Percentiles rank a stretch among this genome's conserved stretches.
Conservation (phyloP, 1,140 invertebrate genomes). For the Drosophila simulans region DNA sequence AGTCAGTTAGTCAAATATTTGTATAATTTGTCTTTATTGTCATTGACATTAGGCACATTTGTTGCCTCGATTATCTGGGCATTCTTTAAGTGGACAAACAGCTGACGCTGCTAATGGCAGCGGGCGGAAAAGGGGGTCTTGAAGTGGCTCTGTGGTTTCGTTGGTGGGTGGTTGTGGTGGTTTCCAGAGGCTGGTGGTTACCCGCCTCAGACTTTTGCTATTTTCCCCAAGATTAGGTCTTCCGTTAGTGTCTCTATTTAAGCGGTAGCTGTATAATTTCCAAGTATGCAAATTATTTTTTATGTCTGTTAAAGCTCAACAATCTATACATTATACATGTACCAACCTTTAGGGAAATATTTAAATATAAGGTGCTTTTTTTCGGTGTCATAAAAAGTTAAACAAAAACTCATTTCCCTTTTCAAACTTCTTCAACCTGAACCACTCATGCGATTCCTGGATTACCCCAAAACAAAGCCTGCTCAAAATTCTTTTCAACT, state of each 20-base stretch:
- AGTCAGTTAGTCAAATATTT: slow-evolving; percentile 65
- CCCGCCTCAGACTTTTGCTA: slow-evolving; percentile 27
- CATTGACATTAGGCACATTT: slow-evolving; percentile 76
- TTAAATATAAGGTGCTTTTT: not conserved
- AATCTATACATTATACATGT: too few relatives aligned
- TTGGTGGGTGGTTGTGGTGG: not conserved
- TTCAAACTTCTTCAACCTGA: slow-evolving; percentile 28
- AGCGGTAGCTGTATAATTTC: slow-evolving; percentile 29
- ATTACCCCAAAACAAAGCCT: slow-evolving; percentile 25
- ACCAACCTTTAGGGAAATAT: too few relatives aligned
- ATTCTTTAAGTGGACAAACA: slow-evolving; percentile 77
- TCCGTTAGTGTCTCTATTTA: slow-evolving; percentile 13
- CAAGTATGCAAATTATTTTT: slow-evolving; percentile 43
- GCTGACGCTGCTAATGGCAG: slow-evolving; percentile 68
- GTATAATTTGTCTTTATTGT: slow-evolving; percentile 78
- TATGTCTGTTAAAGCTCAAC: slow-evolving; percentile 1
- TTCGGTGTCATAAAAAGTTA: not conserved
- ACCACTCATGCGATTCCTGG: slow-evolving; percentile 31
- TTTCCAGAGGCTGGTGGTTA: slow-evolving; percentile 4
- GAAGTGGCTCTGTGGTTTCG: slow-evolving; percentile 4
- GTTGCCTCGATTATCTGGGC: slow-evolving; percentile 74
- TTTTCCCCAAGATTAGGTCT: slow-evolving; percentile 17
- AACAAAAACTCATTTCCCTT: slow-evolving; percentile 17
- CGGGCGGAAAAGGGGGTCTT: not conserved
- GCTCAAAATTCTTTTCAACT: slow-evolving; percentile 24